Evolutionary conservation across 2,888 invertebrate genomes (phyloP).

Genomic region (Eristalinus sepulchralis): DNA sequence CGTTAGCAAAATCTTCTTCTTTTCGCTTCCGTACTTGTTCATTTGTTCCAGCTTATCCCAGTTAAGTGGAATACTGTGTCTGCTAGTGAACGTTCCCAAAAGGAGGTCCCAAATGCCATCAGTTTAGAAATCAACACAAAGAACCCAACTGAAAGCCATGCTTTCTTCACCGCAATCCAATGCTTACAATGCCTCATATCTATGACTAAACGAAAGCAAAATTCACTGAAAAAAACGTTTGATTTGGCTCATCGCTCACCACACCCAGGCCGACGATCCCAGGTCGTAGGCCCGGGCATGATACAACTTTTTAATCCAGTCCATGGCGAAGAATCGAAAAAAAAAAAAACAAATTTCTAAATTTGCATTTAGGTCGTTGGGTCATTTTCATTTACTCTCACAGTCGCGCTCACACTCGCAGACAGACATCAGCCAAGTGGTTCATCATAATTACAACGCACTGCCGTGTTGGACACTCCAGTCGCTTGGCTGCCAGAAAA

Average conservation of each 20-base stretch:
- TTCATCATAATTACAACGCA: neutral
- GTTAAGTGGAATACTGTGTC: too few relatives aligned
- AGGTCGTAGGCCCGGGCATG: neutral
- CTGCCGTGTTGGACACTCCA: neutral
- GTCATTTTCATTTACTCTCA: slow-evolving; percentile 42
- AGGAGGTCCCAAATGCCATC: too few relatives aligned
- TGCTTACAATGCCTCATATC: neutral
- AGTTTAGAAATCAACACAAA: too few relatives aligned
- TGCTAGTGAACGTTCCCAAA: too few relatives aligned
- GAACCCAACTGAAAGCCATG: too few relatives aligned
- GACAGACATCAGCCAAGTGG: neutral
- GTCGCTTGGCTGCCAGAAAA: slow-evolving; percentile 7
- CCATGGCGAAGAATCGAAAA: neutral
- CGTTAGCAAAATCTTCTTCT: too few relatives aligned
- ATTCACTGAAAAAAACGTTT: neutral
- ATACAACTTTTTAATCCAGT: neutral
- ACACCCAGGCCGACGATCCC: neutral
- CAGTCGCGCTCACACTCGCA: neutral
- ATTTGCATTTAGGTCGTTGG: slow-evolving; percentile 62
- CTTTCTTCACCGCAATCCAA: too few relatives aligned
- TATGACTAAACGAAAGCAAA: neutral
- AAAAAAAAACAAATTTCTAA: slow-evolving; percentile 12
- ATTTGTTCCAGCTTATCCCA: too few relatives aligned
- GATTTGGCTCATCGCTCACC: neutral
- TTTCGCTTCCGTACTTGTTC: too few relatives aligned